phyloP scores from a whole-genome alignment of 2,888 invertebrate species.

The Lepidochrysops patricia region DNA sequence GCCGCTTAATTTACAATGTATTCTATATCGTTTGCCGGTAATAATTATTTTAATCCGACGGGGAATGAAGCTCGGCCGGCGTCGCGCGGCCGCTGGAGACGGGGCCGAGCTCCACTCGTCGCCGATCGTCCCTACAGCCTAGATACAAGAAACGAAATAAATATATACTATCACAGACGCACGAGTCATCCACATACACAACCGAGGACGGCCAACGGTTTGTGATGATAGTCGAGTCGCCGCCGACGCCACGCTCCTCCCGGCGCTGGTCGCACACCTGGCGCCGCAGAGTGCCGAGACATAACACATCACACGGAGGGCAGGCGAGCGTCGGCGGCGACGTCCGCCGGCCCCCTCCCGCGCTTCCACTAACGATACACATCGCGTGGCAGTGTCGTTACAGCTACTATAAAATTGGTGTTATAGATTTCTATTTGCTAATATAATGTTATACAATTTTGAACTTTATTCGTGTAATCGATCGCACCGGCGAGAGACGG shows the following conservation, averaged over 20 bases:
- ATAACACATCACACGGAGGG: too few species aligned
- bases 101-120: slow-evolving; percentile 54
- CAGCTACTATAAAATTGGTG: slow-evolving; percentile 31
- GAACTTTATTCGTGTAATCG: slow-evolving; percentile 30
- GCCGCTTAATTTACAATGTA: slow-evolving; percentile 33
- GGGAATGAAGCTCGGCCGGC: slow-evolving; percentile 54
- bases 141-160: slow-evolving; percentile 47
- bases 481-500: too few species aligned
- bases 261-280: neutral
- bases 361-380: slow-evolving; percentile 24
- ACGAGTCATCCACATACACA: slow-evolving; percentile 57
- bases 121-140: slow-evolving; percentile 36
- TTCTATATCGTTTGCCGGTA: neutral
- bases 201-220: slow-evolving; percentile 47
- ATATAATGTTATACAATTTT: slow-evolving; percentile 25
- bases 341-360: neutral
- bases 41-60: slow-evolving; percentile 34
- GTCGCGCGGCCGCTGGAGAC: slow-evolving; percentile 11
- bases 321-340: neutral
- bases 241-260: neutral
- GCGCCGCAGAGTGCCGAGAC: neutral
- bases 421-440: slow-evolving; percentile 23
- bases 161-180: slow-evolving; percentile 68
- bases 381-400: slow-evolving; percentile 32
- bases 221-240: slow-evolving; percentile 31